These are phyloP conservation scores for Oreonectes daqikongensis DNA, from an alignment of 2,797 vertebrate species.

Conservation along the genomic window DNA sequence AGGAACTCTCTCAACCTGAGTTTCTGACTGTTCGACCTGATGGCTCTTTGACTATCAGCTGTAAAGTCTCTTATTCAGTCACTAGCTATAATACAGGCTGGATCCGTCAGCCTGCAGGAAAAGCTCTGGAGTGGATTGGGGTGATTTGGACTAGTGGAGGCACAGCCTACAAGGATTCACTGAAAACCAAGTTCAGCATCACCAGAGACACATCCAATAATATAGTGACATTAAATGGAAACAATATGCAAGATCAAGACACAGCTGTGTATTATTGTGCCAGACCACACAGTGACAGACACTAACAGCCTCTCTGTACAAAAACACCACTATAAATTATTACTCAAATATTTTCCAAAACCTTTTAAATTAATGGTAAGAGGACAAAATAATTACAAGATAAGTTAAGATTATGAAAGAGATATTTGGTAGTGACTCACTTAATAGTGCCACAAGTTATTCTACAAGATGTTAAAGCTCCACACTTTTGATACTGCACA, in stretches of 20 bases:
- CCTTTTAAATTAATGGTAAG: too few species aligned
- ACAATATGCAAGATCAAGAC: constrained; percentile 27
- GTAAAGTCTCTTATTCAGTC: constrained; percentile 40
- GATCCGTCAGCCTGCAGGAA: constrained; percentile 43
- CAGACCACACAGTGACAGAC: background rate
- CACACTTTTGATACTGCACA: too few species aligned
- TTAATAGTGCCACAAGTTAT: background rate
- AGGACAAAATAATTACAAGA: too few species aligned
- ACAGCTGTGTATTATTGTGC: constrained; percentile 46
- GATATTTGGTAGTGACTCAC: too few species aligned
- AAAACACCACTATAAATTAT: too few species aligned
- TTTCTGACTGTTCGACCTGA: constrained; percentile 23
- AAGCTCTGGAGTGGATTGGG: constrained; percentile 25
- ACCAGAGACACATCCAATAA: constrained; percentile 22
- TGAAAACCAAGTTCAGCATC: constrained; percentile 21
- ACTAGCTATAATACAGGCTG: fast-evolving
- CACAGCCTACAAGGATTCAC: background rate
- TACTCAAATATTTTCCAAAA: too few species aligned
- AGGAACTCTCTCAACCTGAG: constrained; percentile 28
- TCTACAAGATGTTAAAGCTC: too few species aligned
- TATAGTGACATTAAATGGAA: constrained; percentile 21
- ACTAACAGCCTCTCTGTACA: background rate
- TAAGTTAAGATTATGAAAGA: too few species aligned
- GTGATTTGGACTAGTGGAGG: fast-evolving
- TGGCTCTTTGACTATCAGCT: constrained; percentile 22